Conservation (phyloP, 1,140 invertebrate genomes). For the Euschistus heros region DNA sequence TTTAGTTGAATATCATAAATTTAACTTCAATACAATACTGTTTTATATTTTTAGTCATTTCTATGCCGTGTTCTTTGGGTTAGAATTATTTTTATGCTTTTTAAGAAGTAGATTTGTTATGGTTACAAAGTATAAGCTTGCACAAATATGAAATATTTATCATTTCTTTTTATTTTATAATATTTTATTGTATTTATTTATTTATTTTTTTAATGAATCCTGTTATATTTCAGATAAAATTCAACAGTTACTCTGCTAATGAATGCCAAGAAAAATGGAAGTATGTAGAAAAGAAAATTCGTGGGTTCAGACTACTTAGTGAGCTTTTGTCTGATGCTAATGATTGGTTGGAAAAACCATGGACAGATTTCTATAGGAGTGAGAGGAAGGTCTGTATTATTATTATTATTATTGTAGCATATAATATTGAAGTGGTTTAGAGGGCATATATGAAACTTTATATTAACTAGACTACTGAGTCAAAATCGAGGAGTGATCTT, state of each 20-base stretch:
- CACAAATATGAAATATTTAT: neutral
- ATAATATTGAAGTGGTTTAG: neutral
- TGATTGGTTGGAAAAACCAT: slow-evolving; percentile 36
- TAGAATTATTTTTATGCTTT: too few species aligned
- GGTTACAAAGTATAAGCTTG: neutral
- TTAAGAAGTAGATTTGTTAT: neutral
- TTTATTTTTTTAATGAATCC: neutral
- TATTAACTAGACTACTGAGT: too few species aligned
- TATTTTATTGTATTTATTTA: neutral
- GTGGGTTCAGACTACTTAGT: slow-evolving; percentile 35
- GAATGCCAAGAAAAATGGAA: slow-evolving; percentile 36
- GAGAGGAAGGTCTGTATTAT: slow-evolving; percentile 28
- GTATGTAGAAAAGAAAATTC: slow-evolving; percentile 32
- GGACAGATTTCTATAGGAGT: slow-evolving; percentile 34
- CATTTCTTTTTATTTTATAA: neutral
- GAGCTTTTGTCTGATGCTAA: slow-evolving; percentile 37
- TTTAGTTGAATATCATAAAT: too few species aligned
- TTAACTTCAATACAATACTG: too few species aligned
- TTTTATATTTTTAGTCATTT: too few species aligned
- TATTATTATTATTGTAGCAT: slow-evolving; percentile 9
- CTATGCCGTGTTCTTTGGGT: too few species aligned
- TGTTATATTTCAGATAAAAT: slow-evolving; percentile 22
- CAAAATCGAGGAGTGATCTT: too few species aligned
- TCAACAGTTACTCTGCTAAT: slow-evolving; percentile 22
- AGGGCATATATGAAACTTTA: neutral